Conservation (phyloP, 92 coral and sea anemone genomes). For the Porites evermanni region DNA sequence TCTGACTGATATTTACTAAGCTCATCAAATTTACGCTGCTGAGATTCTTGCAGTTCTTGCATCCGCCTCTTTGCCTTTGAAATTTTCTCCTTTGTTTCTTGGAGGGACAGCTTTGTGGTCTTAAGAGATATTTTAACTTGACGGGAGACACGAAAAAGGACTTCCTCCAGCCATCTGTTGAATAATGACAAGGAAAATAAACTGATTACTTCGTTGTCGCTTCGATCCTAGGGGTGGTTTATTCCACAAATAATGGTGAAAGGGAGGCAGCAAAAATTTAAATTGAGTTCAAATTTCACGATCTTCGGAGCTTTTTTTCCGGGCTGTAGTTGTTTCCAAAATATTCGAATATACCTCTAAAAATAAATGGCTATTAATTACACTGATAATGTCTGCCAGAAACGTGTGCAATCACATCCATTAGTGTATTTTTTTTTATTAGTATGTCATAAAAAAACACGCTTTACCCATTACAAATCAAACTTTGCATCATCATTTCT, state of each 20-base stretch:
- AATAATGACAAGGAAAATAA: neutral
- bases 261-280: neutral
- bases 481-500: too few species aligned
- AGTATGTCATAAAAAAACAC: too few species aligned
- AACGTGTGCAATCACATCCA: too few species aligned
- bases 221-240: neutral
- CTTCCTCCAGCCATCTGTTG: conserved; percentile 22
- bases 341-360: too few species aligned
- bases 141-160: neutral
- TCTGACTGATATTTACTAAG: conserved; percentile 12
- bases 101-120: neutral
- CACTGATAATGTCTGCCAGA: too few species aligned
- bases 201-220: too few species aligned
- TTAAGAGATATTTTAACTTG: neutral
- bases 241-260: neutral
- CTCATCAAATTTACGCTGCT: neutral
- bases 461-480: too few species aligned
- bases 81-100: neutral
- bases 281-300: too few species aligned
- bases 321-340: too few species aligned
- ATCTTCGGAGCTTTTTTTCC: too few species aligned
- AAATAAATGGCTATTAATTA: too few species aligned
- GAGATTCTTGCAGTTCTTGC: neutral
- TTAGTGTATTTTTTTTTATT: too few species aligned
- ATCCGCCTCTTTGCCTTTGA: neutral